Evolutionary conservation across 2,113 vertebrate species (phyloP), one percentile per base, ranked within the genome.

Genomic region (Oryzias javanicus): DNA sequence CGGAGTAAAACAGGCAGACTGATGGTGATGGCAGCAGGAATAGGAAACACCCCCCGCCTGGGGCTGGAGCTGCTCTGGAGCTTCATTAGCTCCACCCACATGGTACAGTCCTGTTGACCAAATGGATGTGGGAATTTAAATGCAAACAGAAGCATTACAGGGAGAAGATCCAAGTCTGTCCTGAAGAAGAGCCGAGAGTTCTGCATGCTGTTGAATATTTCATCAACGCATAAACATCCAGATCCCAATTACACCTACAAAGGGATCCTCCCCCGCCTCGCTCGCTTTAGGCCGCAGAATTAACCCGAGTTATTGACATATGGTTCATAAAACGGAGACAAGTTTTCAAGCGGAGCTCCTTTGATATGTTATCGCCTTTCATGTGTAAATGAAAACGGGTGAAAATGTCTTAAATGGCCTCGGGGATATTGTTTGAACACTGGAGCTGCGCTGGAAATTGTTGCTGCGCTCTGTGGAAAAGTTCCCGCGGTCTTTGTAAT

Each of bases 371-470:
- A 79, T 74, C 29, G 52, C 61, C 71, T 87, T 83, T 81, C 78
- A 83, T 80, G 82, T 83, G 76, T 71, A 76, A 82, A 83, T 87
- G 76, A 68, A 83, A 81, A 73, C 1, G 24, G 60, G n/a, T 51
- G 60, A 49, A 80, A 76, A 60, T 25, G 63, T 74, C 76, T 70
- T 76, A 68, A 82, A 65, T 49, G 61, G 69, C 80, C 77, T 52
- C 0, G 27, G 75, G 70, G 71, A 48, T 72, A 44, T 83, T 82
- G 76, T 87, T 82, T 79, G 79, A 85, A 74, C 64, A 42, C 25
- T 19, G 78, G 16, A 64, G 20, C 47, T 60, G 61, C 68, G 79
- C 77, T 79, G 67, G 52, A 82, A 79, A 79, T 70, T 59, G 74
- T 67, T 22, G 8, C 16, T 46, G 64, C 45, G 4, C 64, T 79